Evolutionary conservation across 2,888 invertebrate species (phyloP).

Genomic region (Ennomos quercinarius): DNA sequence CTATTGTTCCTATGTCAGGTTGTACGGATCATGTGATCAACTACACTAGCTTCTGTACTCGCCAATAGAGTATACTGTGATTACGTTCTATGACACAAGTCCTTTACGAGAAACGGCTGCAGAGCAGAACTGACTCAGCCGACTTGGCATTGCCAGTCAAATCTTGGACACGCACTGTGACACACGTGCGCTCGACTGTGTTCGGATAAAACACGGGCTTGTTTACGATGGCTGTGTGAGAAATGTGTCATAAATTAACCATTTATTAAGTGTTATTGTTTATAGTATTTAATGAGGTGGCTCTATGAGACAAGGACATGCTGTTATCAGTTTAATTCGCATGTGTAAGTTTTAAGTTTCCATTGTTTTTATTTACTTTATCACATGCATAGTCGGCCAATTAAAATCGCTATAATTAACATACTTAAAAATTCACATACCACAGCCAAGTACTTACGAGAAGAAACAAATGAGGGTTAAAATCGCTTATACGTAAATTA

Average conservation of each 20-base stretch:
- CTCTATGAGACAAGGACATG: conserved; percentile 13
- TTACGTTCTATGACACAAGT: conserved; percentile 61
- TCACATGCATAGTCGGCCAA: background rate
- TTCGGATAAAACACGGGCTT: conserved; percentile 46
- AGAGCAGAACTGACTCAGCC: conserved; percentile 46
- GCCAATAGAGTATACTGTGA: conserved; percentile 6
- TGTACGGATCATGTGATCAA: background rate
- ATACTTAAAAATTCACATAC: too few species aligned
- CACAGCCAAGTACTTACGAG: too few species aligned
- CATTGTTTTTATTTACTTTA: conserved; percentile 5
- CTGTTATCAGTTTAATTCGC: conserved; percentile 12
- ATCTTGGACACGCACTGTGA: conserved; percentile 41
- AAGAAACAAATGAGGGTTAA: too few species aligned
- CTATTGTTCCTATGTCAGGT: too few species aligned
- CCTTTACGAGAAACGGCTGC: conserved; percentile 60
- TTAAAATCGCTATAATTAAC: too few species aligned
- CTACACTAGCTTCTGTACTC: conserved; percentile 5
- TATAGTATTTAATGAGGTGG: conserved; percentile 14
- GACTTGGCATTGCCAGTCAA: conserved; percentile 62
- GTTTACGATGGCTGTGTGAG: conserved; percentile 41
- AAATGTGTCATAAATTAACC: conserved; percentile 28
- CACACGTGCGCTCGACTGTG: conserved; percentile 41
- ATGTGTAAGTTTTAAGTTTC: conserved; percentile 30
- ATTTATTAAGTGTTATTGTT: conserved; percentile 27
- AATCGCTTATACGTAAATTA: too few species aligned